Evolutionary conservation across 2,113 vertebrate species (phyloP).

Genomic region (Eurystomus gularis): DNA sequence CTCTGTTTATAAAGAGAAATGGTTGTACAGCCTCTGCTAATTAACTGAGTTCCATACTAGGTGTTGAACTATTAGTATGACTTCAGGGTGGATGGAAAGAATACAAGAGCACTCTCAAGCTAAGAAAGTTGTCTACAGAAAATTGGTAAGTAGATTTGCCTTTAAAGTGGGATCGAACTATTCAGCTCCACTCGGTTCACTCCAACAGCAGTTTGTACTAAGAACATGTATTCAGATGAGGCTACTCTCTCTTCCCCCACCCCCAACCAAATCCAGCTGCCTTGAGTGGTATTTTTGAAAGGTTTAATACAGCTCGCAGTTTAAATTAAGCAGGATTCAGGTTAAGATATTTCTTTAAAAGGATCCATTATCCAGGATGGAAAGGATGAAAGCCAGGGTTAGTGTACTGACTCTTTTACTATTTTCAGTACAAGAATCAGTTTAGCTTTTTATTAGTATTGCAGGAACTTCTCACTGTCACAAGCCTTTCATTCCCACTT

Average conservation of each 20-base stretch:
- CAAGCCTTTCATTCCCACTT: background rate
- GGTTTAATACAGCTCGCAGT: background rate
- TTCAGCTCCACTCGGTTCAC: background rate
- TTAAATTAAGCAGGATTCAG: conserved; percentile 15
- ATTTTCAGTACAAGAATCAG: background rate
- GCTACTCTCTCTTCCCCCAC: background rate
- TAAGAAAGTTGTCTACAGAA: background rate
- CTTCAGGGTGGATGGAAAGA: background rate
- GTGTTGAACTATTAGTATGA: background rate
- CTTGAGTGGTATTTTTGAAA: background rate
- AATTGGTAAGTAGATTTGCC: background rate
- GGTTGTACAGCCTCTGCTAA: background rate
- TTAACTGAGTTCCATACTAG: background rate
- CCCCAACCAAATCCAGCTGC: background rate
- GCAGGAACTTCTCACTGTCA: background rate
- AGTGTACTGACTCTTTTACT: background rate
- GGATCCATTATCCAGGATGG: background rate
- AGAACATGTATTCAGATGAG: background rate
- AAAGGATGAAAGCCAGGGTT: background rate
- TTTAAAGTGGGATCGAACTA: background rate
- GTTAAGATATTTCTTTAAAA: background rate
- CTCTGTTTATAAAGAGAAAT: background rate
- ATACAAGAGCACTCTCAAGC: background rate
- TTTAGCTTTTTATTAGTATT: background rate
- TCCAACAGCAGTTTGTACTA: background rate